Evolutionary conservation across 2,113 vertebrate species (phyloP), one percentile per base, ranked within the genome.

Genomic region (Tychaedon coryphoeus): DNA sequence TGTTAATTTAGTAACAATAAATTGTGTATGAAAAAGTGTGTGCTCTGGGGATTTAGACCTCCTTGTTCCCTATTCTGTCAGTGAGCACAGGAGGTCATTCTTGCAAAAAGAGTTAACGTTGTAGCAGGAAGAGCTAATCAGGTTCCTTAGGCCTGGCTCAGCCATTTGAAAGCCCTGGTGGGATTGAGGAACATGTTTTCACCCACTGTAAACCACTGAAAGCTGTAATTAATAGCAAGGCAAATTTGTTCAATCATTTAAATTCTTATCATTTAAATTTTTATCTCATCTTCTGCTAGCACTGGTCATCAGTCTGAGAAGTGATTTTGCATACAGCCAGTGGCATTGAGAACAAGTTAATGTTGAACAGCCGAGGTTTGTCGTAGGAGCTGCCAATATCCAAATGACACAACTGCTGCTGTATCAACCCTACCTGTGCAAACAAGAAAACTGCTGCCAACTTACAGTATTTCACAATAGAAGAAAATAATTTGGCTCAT

Each of bases 231-330:
- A 93, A 42, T 33, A 62, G 54, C 54, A 62, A 85, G 47, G 48
- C 26, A 92, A 80, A 86, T 95, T 73, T 91, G 43, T 85, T 87
- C 82, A 82, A 62, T 69, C 81, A 58, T 86, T 89, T 79, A 79
- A 75, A 47, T 70, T 47, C 19, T 45, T 45, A 20, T 69, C 77
- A 58, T 88, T 89, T 79, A 79, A 75, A 50, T 66, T 47, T 45
- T 69, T 90, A 54, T 22, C 72, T 86, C 53, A 29, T 74, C 77
- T 76, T 89, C 81, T 78, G 73, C 54, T 91, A 73, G 74, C 62
- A 69, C 34, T 58, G 50, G 33, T 70, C 66, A 56, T 86, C 64
- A 57, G 1, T 85, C 67, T 94, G 66, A 88, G 82, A 70, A 87
- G 50, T 51, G 25, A 19, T 69, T 92, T 81, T 95, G 54, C 64